phyloP scores from a whole-genome alignment of 1,140 invertebrate species.

The Mizuhopecten yessoensis region DNA sequence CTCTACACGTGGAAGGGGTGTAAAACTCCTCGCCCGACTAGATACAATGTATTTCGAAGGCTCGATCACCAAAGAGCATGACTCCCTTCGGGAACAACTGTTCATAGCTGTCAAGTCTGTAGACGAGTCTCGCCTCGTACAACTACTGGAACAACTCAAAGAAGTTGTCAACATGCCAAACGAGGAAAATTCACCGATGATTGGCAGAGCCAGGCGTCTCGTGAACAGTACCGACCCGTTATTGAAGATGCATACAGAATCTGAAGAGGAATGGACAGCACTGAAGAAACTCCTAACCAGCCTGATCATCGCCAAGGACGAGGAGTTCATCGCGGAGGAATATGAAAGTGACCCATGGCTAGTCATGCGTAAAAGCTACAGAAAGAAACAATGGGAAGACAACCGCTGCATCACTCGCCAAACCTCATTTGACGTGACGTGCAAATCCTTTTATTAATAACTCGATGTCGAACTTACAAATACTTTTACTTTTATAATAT shows the following conservation, averaged over 20 bases:
- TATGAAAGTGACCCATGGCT: slow-evolving; percentile 74
- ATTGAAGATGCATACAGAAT: slow-evolving; percentile 60
- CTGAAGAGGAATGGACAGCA: slow-evolving; percentile 59
- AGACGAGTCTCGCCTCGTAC: slow-evolving; percentile 54
- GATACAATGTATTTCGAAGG: slow-evolving; percentile 75
- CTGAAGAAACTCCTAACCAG: slow-evolving; percentile 54
- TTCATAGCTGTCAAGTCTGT: slow-evolving; percentile 61
- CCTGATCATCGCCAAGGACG: slow-evolving; percentile 63
- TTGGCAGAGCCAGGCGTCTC: slow-evolving; percentile 62
- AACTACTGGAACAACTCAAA: slow-evolving; percentile 48
- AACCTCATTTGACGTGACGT: slow-evolving; percentile 45
- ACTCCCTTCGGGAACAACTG: slow-evolving; percentile 61
- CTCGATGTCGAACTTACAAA: neutral
- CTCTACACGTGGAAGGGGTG: slow-evolving; percentile 64
- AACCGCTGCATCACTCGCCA: slow-evolving; percentile 35
- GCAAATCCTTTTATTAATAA: slow-evolving; percentile 40
- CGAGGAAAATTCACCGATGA: slow-evolving; percentile 60
- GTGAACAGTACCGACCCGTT: slow-evolving; percentile 61
- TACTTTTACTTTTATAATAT: too few species aligned
- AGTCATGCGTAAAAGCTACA: slow-evolving; percentile 61
- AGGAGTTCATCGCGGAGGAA: slow-evolving; percentile 65
- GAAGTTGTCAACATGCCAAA: slow-evolving; percentile 51
- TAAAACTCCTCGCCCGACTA: slow-evolving; percentile 65
- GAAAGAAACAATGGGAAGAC: slow-evolving; percentile 48
- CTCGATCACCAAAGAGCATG: slow-evolving; percentile 62